Base-by-base conservation (phyloP, 2,888 invertebrate species). In the Protonemura montana region DNA sequence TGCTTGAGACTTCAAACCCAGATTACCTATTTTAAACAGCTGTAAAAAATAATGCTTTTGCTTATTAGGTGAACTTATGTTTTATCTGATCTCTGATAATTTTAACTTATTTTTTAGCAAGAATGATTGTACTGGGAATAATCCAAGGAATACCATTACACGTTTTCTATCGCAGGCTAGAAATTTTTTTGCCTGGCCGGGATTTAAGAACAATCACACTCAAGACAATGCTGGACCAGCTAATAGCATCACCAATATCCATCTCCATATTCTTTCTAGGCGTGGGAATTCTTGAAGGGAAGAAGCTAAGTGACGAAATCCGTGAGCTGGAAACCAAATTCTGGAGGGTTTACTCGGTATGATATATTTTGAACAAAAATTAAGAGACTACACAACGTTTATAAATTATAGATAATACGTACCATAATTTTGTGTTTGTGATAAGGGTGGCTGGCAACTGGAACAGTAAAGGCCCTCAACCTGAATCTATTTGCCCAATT, bases 81-180 rank as follows among this genome's bases (percentile, higher is more conserved):
- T 78, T 78, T 6, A 27, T 2, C 78, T n/a, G n/a, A n/a, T n/a
- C n/a, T n/a, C n/a, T n/a, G n/a, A n/a, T n/a, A 27, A 78, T 0
- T 10, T 78, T 78, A 6, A 27, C 3, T 78, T 6, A 25, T 86
- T 86, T 76, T 86, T 25, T 86, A 90, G 90, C 88, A 25, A 88
- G 92, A 0, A 92, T 93, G 90, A 90, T 91, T 86, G 86, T 90
- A 0, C 90, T 92, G 84, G 93, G 93, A 0, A 87, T 92, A 25
- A 85, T 90, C 16, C 89, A 92, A 87, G 93, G 93, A 13, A 92
- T 92, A 26, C 89, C 92, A 78, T 92, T 92, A 88, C 93, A 93
- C 89, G 10, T 78, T 25, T 78, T 78, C 78, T 88, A 89, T 59
- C 93, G 93, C 92, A 78, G 7, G n/a, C 78, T 78, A 10, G 78